Evolutionary conservation across 2,797 vertebrate genomes (phyloP), one percentile per base, ranked within the genome.

Genomic region (Lycodopsis pacificus): DNA sequence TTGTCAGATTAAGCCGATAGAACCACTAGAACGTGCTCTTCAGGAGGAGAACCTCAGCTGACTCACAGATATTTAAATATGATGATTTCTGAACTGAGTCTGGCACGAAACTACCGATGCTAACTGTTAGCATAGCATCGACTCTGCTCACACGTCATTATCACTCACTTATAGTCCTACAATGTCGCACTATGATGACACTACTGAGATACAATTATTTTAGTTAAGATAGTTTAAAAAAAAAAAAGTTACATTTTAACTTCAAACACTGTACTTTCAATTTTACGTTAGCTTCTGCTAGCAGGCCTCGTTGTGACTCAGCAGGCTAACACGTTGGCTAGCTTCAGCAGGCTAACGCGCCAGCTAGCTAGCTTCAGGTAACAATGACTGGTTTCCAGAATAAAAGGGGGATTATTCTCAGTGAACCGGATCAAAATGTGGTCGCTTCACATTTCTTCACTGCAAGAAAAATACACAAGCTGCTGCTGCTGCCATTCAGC

Each of bases 261-360:
- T 25, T 15, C 6, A 20, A 27, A 59, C 22, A 22, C 0, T 27
- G 62, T 32, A 32, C 61, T 89, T 90, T 88, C 82, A 67, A 42
- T 94, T 93, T 94, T 91, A 67, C 53, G 59, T 78, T 77, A 86
- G 75, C 80, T 64, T 72, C 32, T 2, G 71, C 48, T 77, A 86
- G 70, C 73, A 61, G 69, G 83, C 87, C 85, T 66, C 65, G 38
- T 58, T 88, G 92, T 95, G 94, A 95, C 93, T 95, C 94, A 95
- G 94, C 94, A 95, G 57, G 86, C 90, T 87, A 25, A 25, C 25
- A 25, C 25, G 25, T 2, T 25, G 25, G 25, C 25, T 25, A 25
- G 25, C 25, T 25, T 25, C 25, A 25, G 25, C 25, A 25, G 25
- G 86, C 90, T 87, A 88, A 73, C 80, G 30, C 4, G 57, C 73